A percentile compares a stretch with the other conserved stretches of the same genome.
phyloP scores from a whole-genome alignment of 2,113 vertebrate genomes.

The Ctenodactylus gundi region DNA sequence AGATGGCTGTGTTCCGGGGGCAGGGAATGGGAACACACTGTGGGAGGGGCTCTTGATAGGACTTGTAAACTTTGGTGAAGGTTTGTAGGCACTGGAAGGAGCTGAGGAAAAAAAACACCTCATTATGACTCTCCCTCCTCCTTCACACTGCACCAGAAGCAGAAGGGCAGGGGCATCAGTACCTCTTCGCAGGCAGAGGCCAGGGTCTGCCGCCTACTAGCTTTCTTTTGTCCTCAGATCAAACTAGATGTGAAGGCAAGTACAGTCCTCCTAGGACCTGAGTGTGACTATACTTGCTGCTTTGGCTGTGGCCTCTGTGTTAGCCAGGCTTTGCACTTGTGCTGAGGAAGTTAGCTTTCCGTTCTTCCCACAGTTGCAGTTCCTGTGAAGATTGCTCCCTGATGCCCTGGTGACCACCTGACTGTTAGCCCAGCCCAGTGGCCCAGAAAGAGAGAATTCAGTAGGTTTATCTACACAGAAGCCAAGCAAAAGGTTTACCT shows the following conservation, averaged over 20 bases:
- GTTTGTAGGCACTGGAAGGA: neutral
- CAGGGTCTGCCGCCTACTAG: neutral
- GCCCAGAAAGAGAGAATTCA: neutral
- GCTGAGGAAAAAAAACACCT: neutral
- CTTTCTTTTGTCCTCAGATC: neutral
- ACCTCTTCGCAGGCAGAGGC: neutral
- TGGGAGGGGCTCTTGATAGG: neutral
- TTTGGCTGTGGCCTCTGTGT: neutral
- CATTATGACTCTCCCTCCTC: neutral
- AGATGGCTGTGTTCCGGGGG: neutral
- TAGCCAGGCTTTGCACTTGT: neutral
- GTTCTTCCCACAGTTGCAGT: neutral
- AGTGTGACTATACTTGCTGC: neutral
- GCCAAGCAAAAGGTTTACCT: neutral
- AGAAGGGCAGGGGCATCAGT: neutral
- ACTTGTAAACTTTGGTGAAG: neutral
- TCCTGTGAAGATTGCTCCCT: neutral
- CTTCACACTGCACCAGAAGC: neutral
- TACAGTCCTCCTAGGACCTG: too few relatives aligned
- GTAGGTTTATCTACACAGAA: neutral
- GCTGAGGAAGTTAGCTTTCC: neutral
- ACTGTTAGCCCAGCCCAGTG: neutral
- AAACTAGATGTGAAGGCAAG: neutral
- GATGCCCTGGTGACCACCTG: neutral
- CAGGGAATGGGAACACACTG: neutral